Evolutionary conservation across 2,113 vertebrate genomes (phyloP), one percentile per base, ranked within the genome.

Genomic region (Petroica traversi): DNA sequence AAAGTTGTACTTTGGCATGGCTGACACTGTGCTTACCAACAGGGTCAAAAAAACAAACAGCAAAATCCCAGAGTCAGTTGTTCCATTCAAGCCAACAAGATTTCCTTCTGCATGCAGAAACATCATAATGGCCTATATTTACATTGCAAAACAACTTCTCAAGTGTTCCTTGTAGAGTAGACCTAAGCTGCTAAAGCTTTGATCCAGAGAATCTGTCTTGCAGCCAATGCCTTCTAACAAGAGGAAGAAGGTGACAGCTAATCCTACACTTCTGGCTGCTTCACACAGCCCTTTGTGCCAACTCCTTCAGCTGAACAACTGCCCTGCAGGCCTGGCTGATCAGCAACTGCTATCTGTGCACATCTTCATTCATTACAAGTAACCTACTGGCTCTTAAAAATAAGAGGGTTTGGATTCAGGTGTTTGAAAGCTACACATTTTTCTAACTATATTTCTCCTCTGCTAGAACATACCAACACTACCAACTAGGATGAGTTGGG

Each of bases 91-190:
- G 78, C 23, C 22, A 83, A 34, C 15, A 31, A 64, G 20, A 61
- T 29, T 34, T 73, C 43, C 36, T 76, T 91, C 34, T 59, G 71
- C 40, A 75, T 18, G 51, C 23, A 71, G 51, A 66, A 88, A 46
- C 24, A 14, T 52, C 73, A 28, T 45, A 34, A 66, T 11, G 12
- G 13, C 55, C 34, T 74, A 43, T 33, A 48, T 90, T 85, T 88
- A 83, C 54, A 63, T 46, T 77, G 78, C 51, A 95, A 89, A 89
- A 55, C 43, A 55, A n/a, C 57, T 88, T 74, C 85, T 66, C 38
- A 78, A 91, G 73, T 52, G 69, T 7, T 95, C 8, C 67, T 88
- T 36, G n/a, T 43, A 54, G 17, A n/a, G 38, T 4, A 89, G 34
- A 5, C 22, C 33, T 68, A 59, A 80, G 48, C 38, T 80, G n/a